Evolutionary conservation across 2,797 vertebrate genomes (phyloP).

Genomic region (Gymnodraco acuticeps): DNA sequence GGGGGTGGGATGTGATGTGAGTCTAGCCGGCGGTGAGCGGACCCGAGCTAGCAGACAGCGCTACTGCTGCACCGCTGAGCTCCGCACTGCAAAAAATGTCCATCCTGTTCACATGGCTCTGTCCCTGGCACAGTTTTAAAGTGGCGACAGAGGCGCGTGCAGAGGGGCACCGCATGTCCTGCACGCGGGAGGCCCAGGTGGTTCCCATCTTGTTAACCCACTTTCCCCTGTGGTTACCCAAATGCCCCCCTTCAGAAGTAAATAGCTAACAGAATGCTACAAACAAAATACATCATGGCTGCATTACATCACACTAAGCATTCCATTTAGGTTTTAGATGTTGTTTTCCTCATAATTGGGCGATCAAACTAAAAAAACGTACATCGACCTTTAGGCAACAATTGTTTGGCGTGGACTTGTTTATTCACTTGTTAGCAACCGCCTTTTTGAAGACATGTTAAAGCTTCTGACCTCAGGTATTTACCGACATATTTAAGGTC

Average conservation of each 20-base stretch:
- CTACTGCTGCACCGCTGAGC: slow-evolving; percentile 51
- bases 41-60: slow-evolving; percentile 12
- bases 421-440: no score
- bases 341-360: no score
- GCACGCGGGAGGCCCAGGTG: background rate
- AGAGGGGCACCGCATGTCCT: slow-evolving; percentile 1
- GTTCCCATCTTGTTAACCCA: background rate
- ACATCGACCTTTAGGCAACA: no score
- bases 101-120: slow-evolving; percentile 3
- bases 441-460: no score
- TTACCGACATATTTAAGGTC: no score
- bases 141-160: slow-evolving; percentile 7
- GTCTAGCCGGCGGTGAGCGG: slow-evolving; percentile 20
- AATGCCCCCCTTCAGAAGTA: background rate
- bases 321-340: no score
- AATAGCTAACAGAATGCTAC: no score
- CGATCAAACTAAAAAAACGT: no score
- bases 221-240: slow-evolving; percentile 1
- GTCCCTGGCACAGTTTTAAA: slow-evolving; percentile 23
- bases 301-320: no score
- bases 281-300: no score
- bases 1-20: background rate
- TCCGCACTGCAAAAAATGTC: slow-evolving; percentile 43
- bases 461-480: no score
- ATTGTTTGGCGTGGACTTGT: no score